Percentiles rank a stretch among this genome's conserved stretches.
phyloP scores from a whole-genome alignment of 2,888 invertebrate species.

The Aleiodes alternator region DNA sequence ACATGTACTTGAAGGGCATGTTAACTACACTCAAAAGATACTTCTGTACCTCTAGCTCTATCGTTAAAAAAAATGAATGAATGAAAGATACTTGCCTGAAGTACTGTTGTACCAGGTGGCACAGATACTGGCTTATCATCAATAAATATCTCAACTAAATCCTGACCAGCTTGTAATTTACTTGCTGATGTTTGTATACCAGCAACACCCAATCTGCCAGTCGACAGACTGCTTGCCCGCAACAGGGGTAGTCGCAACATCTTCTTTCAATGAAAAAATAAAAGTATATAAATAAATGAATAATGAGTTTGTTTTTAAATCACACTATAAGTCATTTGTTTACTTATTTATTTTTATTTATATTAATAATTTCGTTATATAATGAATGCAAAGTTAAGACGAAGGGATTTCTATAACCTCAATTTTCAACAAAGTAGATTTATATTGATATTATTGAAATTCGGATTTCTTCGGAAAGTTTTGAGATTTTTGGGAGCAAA shows the following conservation, averaged over 20 bases:
- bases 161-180: constrained; percentile 77
- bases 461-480: not conserved
- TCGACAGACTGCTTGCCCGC: constrained; percentile 79
- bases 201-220: constrained; percentile 73
- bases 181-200: constrained; percentile 65
- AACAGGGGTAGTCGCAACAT: constrained; percentile 88
- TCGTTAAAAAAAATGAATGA: too few species aligned
- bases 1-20: too few species aligned
- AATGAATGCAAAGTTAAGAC: constrained; percentile 4
- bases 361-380: constrained; percentile 20
- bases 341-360: constrained; percentile 17
- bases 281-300: not conserved
- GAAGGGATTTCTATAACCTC: constrained; percentile 12
- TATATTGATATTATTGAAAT: not conserved
- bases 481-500: not conserved
- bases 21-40: constrained; percentile 59
- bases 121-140: constrained; percentile 97
- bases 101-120: constrained; percentile 96
- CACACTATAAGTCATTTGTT: not conserved
- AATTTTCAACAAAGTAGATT: not conserved
- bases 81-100: constrained; percentile 82
- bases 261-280: constrained; percentile 62
- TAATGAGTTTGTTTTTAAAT: not conserved
- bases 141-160: constrained; percentile 96
- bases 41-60: too few species aligned